These are phyloP conservation scores for Cyphomyrmex costatus DNA, from an alignment of 1,140 invertebrate species.

Conservation along the genomic window DNA sequence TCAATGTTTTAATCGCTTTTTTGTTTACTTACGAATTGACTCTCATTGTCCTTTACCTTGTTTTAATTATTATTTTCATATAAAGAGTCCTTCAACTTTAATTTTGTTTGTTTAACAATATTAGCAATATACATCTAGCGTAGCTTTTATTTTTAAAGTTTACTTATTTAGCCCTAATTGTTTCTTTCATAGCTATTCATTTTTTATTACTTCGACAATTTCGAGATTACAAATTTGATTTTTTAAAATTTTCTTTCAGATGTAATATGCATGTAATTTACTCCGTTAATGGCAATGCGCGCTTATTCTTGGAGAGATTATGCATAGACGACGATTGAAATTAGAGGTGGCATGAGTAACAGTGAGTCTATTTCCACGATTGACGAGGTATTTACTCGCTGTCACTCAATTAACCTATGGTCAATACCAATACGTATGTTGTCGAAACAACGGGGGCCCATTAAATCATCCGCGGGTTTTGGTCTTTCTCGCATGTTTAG, in stretches of 20 bases:
- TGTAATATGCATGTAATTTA: neutral
- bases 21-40: too few species aligned
- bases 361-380: conserved; percentile 72
- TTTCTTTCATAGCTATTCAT: neutral
- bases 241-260: neutral
- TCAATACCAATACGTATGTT: conserved; percentile 78
- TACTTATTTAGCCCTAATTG: neutral
- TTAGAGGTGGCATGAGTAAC: conserved; percentile 66
- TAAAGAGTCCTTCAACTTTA: too few species aligned
- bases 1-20: too few species aligned
- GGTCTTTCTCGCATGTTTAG: conserved; percentile 76
- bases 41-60: too few species aligned
- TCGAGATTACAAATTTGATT: neutral
- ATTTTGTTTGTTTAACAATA: too few species aligned
- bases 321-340: conserved; percentile 27
- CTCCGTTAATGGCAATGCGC: neutral
- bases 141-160: too few species aligned
- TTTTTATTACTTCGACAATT: neutral
- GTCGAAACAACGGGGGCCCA: conserved; percentile 81
- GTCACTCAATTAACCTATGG: conserved; percentile 83
- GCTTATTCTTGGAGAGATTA: neutral
- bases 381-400: conserved; percentile 79
- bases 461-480: conserved; percentile 78
- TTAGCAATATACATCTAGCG: too few species aligned
- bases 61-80: too few species aligned